Conservation (phyloP, 2,888 invertebrate genomes). For the Stenodema calcarata region DNA sequence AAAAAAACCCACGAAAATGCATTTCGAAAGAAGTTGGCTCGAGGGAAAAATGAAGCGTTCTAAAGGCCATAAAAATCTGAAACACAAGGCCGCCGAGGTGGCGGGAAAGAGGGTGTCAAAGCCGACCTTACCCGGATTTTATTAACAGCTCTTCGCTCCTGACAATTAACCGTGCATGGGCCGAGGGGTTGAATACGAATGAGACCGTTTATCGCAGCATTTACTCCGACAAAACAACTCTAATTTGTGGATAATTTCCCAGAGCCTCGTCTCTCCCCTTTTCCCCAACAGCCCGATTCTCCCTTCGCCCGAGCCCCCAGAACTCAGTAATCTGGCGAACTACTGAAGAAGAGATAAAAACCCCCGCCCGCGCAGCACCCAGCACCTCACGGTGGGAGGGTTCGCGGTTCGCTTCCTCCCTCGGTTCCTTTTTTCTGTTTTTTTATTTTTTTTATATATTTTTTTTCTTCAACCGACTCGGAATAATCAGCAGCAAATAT, state of each 20-base stretch:
- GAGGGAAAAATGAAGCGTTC: not conserved
- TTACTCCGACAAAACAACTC: conserved; percentile 37
- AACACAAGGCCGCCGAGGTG: not conserved
- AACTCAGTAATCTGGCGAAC: conserved; percentile 25
- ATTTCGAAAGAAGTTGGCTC: not conserved
- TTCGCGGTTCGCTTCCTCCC: conserved; percentile 25
- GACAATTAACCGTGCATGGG: conserved; percentile 23
- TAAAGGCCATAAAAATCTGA: not conserved
- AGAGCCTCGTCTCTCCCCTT: not conserved
- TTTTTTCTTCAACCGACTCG: not conserved
- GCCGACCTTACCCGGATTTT: conserved; percentile 10
- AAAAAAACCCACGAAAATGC: too few species aligned
- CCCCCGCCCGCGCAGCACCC: not conserved
- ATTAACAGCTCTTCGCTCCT: conserved; percentile 8
- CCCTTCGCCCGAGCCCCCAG: not conserved
- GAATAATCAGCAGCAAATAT: conserved; percentile 49
- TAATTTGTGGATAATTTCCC: conserved; percentile 39
- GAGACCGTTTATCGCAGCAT: conserved; percentile 41
- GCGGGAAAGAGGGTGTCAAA: not conserved
- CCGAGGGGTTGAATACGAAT: conserved; percentile 44
- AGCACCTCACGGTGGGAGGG: not conserved
- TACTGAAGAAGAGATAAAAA: conserved; percentile 24
- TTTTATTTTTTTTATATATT: not conserved
- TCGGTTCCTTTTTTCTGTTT: not conserved
- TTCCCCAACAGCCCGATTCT: not conserved